A percentile compares a stretch with the other conserved stretches of the same genome.
Conservation (phyloP, 2,888 invertebrate genomes). For the Ormyrus rosae region DNA sequence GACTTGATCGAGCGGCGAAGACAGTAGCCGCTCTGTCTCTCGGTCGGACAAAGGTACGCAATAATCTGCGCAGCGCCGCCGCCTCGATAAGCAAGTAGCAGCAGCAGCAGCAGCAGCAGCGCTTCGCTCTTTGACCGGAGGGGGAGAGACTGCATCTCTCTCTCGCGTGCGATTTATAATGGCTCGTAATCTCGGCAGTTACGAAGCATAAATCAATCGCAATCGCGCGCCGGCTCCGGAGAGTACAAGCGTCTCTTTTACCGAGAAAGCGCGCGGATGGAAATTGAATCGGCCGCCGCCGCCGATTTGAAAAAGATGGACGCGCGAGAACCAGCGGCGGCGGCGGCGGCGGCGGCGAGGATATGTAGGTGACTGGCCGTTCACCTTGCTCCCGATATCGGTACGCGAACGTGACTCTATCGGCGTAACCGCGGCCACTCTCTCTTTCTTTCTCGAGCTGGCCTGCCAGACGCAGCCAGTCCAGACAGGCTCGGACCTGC, state of each 20-base stretch:
- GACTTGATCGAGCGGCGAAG: too few species aligned
- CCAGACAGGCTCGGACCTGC: too few species aligned
- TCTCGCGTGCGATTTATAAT: conserved; percentile 33
- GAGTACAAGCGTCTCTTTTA: not conserved
- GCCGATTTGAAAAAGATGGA: not conserved
- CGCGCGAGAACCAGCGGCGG: not conserved
- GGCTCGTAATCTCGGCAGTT: conserved; percentile 48
- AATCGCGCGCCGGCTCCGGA: conserved; percentile 17
- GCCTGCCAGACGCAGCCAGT: too few species aligned
- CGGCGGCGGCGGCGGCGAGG: not conserved
- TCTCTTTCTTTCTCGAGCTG: too few species aligned
- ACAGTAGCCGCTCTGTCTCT: not conserved
- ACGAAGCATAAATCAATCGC: conserved; percentile 53
- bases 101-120: not conserved
- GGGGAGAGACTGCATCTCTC: too few species aligned
- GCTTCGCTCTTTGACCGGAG: conserved; percentile 44
- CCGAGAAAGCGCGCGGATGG: not conserved
- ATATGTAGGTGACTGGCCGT: conserved; percentile 56
- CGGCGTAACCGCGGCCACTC: conserved; percentile 6
- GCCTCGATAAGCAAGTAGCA: conserved; percentile 23
- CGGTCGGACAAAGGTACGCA: conserved; percentile 9
- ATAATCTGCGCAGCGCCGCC: not conserved
- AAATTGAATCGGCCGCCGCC: not conserved
- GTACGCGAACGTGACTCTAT: conserved; percentile 29
- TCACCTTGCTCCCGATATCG: conserved; percentile 61